Evolutionary conservation across 2,888 invertebrate species (phyloP).

Genomic region (Corbicula japonica): DNA sequence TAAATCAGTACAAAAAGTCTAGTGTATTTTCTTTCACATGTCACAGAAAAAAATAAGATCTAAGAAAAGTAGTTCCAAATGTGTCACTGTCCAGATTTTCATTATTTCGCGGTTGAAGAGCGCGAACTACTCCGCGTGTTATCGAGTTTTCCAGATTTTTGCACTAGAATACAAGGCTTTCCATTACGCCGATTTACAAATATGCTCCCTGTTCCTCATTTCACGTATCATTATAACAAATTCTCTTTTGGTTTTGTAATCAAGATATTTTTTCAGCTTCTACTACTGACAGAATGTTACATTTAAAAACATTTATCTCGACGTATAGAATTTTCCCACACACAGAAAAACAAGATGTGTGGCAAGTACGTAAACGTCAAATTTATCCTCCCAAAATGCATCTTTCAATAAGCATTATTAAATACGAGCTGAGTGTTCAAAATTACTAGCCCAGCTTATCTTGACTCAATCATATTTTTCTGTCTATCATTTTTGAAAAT

Average conservation of each 20-base stretch:
- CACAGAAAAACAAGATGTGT: slow-evolving; percentile 58
- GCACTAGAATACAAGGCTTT: slow-evolving; percentile 47
- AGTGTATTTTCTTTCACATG: slow-evolving; percentile 19
- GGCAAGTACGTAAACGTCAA: slow-evolving; percentile 54
- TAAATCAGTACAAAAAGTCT: slow-evolving; percentile 7
- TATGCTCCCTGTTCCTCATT: slow-evolving; percentile 39
- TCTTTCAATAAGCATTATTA: slow-evolving; percentile 47
- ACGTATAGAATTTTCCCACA: slow-evolving; percentile 64
- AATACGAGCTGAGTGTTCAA: slow-evolving; percentile 49
- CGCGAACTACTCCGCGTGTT: slow-evolving; percentile 33
- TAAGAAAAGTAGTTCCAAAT: slow-evolving; percentile 13
- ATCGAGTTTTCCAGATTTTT: slow-evolving; percentile 64
- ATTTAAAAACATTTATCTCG: slow-evolving; percentile 68
- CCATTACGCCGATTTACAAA: slow-evolving; percentile 58
- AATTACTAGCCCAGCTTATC: slow-evolving; percentile 52
- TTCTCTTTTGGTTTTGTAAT: slow-evolving; percentile 64
- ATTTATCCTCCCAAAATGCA: slow-evolving; percentile 31
- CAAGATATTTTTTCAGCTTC: slow-evolving; percentile 60
- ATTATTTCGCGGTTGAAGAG: slow-evolving; percentile 4
- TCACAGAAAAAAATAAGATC: slow-evolving; percentile 19
- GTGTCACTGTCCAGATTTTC: slow-evolving; percentile 44
- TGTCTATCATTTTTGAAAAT: slow-evolving; percentile 57
- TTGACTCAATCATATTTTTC: slow-evolving; percentile 55
- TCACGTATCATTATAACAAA: slow-evolving; percentile 57
- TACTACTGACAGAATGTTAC: slow-evolving; percentile 63